Conservation (phyloP, 2,797 vertebrate species). For the Ambastaia sidthimunki region DNA sequence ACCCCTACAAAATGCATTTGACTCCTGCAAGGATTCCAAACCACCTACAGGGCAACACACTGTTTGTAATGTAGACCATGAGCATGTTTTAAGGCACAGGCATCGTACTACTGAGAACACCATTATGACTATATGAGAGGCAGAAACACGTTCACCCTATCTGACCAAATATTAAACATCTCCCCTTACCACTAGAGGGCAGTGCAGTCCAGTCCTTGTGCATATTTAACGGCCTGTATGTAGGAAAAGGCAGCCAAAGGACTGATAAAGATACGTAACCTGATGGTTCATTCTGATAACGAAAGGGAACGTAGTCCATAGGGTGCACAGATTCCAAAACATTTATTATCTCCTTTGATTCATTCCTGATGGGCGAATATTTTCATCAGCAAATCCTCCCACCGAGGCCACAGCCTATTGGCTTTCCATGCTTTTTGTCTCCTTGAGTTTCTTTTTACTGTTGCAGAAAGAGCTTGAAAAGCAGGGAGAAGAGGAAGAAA, state of each 20-base stretch:
- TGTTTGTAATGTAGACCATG: background rate
- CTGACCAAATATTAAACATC: conserved; percentile 16
- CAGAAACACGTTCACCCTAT: background rate
- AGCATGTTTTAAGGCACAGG: background rate
- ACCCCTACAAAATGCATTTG: background rate
- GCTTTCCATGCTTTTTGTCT: conserved; percentile 62
- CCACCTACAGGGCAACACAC: background rate
- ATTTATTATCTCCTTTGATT: conserved; percentile 81
- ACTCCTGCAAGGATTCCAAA: background rate
- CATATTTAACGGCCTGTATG: conserved; percentile 26
- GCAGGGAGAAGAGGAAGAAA: conserved; percentile 5
- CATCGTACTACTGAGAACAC: background rate
- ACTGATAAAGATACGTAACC: conserved; percentile 76
- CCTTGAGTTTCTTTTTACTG: conserved; percentile 72
- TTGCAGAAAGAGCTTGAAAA: conserved; percentile 49
- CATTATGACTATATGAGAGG: background rate
- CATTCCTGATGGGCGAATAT: conserved; percentile 79
- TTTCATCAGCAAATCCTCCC: conserved; percentile 79
- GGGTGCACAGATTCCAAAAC: conserved; percentile 79
- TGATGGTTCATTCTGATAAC: conserved; percentile 75
- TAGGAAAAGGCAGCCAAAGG: conserved; percentile 68
- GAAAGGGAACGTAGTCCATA: conserved; percentile 67
- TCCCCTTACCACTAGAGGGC: conserved; percentile 75
- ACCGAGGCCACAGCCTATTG: conserved; percentile 64
- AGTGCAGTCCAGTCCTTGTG: conserved; percentile 77